Conservation (phyloP, 2,113 vertebrate genomes). For the Menidia beryllina region DNA sequence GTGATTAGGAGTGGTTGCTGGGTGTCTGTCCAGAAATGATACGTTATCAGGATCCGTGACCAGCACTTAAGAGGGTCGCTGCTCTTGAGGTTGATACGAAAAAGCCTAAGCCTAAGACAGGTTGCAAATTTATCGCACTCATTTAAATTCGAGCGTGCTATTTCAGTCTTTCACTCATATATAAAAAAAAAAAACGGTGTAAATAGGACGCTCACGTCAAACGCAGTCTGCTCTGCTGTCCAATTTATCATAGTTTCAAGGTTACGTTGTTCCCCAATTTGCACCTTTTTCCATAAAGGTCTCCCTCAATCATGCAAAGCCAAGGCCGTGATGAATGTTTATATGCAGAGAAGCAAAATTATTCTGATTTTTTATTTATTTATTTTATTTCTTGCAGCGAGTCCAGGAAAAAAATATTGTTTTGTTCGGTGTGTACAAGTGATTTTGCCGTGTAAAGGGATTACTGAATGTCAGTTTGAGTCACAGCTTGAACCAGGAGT, state of each 20-base stretch:
- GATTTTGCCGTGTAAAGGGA: conserved; percentile 21
- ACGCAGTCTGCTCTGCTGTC: conserved; percentile 4
- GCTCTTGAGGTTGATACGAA: conserved; percentile 8
- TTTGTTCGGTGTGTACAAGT: conserved; percentile 22
- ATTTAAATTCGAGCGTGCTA: too few species aligned
- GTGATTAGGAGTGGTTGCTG: conserved; percentile 42
- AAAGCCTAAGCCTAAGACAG: not conserved
- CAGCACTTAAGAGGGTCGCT: not conserved
- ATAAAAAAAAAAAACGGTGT: too few species aligned
- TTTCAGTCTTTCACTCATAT: too few species aligned
- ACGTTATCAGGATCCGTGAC: conserved; percentile 27
- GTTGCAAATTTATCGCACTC: not conserved
- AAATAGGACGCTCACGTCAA: conserved; percentile 13
- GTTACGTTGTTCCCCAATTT: conserved; percentile 48
- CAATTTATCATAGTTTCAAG: conserved; percentile 29
- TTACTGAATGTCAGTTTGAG: conserved; percentile 8
- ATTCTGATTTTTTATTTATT: conserved; percentile 16
- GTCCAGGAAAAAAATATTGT: not conserved
- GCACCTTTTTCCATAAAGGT: conserved; percentile 36
- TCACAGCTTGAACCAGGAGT: conserved; percentile 6
- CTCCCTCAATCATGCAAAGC: conserved; percentile 43
- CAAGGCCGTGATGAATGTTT: conserved; percentile 32
- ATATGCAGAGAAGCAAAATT: conserved; percentile 11
- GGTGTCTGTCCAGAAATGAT: conserved; percentile 13
- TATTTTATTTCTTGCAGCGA: too few species aligned